phyloP scores from a whole-genome alignment of 2,113 vertebrate species.

The Mohoua ochrocephala region DNA sequence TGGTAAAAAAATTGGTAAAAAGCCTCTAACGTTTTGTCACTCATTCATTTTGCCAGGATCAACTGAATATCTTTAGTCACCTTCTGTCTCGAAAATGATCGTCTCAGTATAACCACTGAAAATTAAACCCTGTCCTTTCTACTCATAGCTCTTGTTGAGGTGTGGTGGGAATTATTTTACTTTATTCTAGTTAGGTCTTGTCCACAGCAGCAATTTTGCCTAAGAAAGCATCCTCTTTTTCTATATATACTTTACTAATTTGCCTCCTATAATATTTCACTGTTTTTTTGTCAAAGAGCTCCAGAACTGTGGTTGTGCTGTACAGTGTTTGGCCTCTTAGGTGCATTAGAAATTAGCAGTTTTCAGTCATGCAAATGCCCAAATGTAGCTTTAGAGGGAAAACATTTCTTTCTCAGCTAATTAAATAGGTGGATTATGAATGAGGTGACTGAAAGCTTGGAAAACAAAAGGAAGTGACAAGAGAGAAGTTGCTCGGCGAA shows the following conservation, averaged over 20 bases:
- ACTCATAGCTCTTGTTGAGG: not conserved
- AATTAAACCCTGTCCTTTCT: not conserved
- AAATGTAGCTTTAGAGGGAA: not conserved
- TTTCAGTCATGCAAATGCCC: not conserved
- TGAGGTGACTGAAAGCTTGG: not conserved
- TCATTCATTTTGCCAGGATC: not conserved
- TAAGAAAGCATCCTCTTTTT: not conserved
- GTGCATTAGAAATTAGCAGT: not conserved
- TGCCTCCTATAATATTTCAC: not conserved
- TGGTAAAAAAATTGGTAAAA: not conserved
- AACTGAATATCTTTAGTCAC: not conserved
- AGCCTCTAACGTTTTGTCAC: not conserved
- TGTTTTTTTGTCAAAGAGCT: not conserved
- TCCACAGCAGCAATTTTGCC: not conserved
- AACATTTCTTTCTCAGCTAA: not conserved
- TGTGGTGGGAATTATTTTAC: not conserved
- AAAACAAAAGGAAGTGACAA: not conserved
- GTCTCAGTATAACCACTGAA: not conserved
- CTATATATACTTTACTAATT: not conserved
- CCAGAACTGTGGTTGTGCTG: not conserved
- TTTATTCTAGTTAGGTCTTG: not conserved
- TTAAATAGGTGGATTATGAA: not conserved
- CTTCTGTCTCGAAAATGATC: not conserved
- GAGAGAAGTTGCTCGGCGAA: not conserved
- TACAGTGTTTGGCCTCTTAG: not conserved